A percentile compares a stretch with the other conserved stretches of the same genome.
phyloP scores from a whole-genome alignment of 1,140 invertebrate species.

The Pomacea maculata region DNA sequence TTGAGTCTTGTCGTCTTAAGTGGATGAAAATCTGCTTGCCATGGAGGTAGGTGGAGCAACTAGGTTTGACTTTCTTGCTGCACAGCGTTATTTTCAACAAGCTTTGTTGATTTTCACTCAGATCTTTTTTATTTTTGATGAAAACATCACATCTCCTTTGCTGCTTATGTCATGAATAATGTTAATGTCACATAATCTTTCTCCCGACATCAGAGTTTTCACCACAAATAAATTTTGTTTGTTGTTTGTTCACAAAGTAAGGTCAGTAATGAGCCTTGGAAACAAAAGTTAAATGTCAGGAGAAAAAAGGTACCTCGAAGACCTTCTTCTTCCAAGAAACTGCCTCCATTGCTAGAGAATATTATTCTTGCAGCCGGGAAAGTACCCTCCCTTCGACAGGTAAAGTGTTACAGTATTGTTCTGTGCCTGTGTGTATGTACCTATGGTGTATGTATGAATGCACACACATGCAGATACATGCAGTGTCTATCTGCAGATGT shows the following conservation, averaged over 20 bases:
- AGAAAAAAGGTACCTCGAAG: constrained; percentile 39
- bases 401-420: constrained; percentile 17
- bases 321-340: constrained; percentile 54
- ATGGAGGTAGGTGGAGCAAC: constrained; percentile 52
- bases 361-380: constrained; percentile 45
- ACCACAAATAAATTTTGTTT: too few relatives aligned
- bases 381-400: constrained; percentile 51
- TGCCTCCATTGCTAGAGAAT: constrained; percentile 45
- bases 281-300: constrained; percentile 33
- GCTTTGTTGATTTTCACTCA: background rate
- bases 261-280: constrained; percentile 61
- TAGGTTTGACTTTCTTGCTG: background rate
- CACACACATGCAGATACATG: too few relatives aligned
- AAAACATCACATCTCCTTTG: background rate
- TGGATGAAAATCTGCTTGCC: constrained; percentile 58
- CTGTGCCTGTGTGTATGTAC: too few relatives aligned
- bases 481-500: too few relatives aligned
- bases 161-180: too few relatives aligned
- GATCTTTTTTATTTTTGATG: too few relatives aligned
- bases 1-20: constrained; percentile 39
- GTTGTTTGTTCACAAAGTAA: constrained; percentile 35
- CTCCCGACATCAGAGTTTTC: too few relatives aligned
- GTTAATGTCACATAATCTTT: too few relatives aligned
- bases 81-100: background rate
- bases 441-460: too few relatives aligned